These are phyloP conservation scores for Atherinosoma microstoma DNA, from an alignment of 2,797 vertebrate genomes.

Conservation along the genomic window DNA sequence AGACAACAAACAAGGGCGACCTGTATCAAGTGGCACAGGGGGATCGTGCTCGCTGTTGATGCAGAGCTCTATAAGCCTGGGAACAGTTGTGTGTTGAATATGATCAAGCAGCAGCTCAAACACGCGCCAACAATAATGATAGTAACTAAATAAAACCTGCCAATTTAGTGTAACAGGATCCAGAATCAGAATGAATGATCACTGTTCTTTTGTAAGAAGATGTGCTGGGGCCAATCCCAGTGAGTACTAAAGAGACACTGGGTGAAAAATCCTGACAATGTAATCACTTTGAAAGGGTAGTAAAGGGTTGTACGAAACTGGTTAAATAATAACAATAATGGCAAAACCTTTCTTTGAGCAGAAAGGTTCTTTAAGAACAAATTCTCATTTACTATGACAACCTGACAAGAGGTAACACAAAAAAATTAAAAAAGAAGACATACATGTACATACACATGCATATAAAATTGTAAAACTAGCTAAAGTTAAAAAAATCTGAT, in stretches of 20 bases:
- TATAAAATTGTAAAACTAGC: too few species aligned
- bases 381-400: too few species aligned
- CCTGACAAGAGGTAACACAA: too few species aligned
- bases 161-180: background rate
- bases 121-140: background rate
- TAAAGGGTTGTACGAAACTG: background rate
- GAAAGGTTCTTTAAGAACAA: too few species aligned
- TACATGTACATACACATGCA: too few species aligned
- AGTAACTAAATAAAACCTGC: too few species aligned
- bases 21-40: conserved; percentile 6
- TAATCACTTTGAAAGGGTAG: background rate
- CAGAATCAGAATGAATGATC: background rate
- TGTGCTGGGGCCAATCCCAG: background rate
- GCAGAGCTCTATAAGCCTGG: background rate
- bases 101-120: background rate
- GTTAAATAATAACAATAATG: too few species aligned
- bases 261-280: background rate
- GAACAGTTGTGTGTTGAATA: background rate
- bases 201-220: background rate
- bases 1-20: background rate
- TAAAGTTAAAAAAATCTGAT: too few species aligned
- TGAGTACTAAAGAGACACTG: background rate
- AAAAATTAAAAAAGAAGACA: too few species aligned
- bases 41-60: conserved; percentile 18
- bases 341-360: too few species aligned